Base-by-base conservation (phyloP, 1,140 invertebrate species). In the Panulirus ornatus region DNA sequence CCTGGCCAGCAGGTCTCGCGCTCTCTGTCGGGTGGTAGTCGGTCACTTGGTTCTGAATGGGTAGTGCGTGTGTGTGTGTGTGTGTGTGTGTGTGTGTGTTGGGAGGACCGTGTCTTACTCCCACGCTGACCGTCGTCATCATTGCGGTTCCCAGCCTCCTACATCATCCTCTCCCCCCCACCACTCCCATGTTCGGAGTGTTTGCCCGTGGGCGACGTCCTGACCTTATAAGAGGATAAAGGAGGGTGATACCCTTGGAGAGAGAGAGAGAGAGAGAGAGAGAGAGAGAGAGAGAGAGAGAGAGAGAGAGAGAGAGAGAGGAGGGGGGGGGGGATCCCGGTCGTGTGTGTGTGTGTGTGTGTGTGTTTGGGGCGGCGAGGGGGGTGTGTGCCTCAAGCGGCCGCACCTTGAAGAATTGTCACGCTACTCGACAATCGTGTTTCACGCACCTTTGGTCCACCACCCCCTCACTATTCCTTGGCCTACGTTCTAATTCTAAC, bases 41-140 rank as follows among this genome's bases (percentile, higher is more conserved):
- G 84, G 27, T 75, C 71, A 75, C 54, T 85, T 85, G 71, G 22
- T 40, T 85, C 71, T 85, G 40, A 85, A 85, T 85, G 38, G 44
- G 42, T 85, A 70, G 44, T 51, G 84, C 42, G 70, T 54, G 51
- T 22, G 9, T 54, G 9, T 54, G 2, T 30, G 51, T 54, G 9
- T 54, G 9, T 54, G 9, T 22, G 9, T 54, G 9, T 54, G 9
- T 54, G n/a, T n/a, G n/a, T n/a, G n/a, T n/a, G n/a, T n/a, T n/a
- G n/a, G n/a, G n/a, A n/a, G n/a, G n/a, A n/a, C 9, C 9, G 22
- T 54, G 9, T n/a, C n/a, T n/a, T n/a, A n/a, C n/a, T n/a, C n/a
- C 73, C 22, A 5, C 38, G n/a, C 34, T 75, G n/a, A 19, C 38
- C 73, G n/a, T 75, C 34, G 3, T 22, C 73, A 5, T 75, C 73